Base-by-base conservation (phyloP, 2,888 invertebrate species). In the Nemoura dubitans region DNA sequence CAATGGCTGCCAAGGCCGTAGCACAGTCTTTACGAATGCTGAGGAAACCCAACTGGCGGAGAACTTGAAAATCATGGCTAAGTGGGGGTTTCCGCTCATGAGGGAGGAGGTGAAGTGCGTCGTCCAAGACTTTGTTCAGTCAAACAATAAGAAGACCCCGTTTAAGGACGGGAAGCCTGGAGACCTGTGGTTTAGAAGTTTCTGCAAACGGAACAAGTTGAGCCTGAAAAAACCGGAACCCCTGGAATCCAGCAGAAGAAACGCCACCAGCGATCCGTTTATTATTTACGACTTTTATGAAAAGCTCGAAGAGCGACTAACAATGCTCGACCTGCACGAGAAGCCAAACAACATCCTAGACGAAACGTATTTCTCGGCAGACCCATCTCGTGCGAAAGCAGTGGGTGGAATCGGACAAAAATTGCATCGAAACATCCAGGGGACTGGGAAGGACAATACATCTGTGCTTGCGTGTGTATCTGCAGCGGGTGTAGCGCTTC, bases 401-500 rank as follows among this genome's bases (percentile, higher is more conserved):
- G 85, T 89, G 30, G 87, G 87, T 83, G 87, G 83, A 25, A 86
- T 77, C 85, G 88, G 88, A 16, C 88, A 88, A 78, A 88, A 88
- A 85, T 88, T 88, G 27, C 88, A 89, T 26, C 36, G 89, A 86
- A 88, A 85, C 77, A 88, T 88, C 14, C 43, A 82, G 85, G 88
- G 88, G 0, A n/a, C n/a, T n/a, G n/a, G n/a, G n/a, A n/a, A n/a
- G n/a, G n/a, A n/a, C n/a, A n/a, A n/a, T n/a, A 89, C 86, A n/a
- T 88, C 89, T 21, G 88, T 89, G 0, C 82, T 89, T 85, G 89
- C 88, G 0, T 89, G 88, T 85, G 87, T 88, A 59, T 88, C 88
- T 76, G 89, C 89, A 27, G 77, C 78, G 26, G 89, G 89, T 43
- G 21, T 30, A 27, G 87, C 87, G 86, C 86, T 89, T n/a, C 89